Base-by-base conservation (phyloP, 2,113 vertebrate species). In the Nansenia antarctica region DNA sequence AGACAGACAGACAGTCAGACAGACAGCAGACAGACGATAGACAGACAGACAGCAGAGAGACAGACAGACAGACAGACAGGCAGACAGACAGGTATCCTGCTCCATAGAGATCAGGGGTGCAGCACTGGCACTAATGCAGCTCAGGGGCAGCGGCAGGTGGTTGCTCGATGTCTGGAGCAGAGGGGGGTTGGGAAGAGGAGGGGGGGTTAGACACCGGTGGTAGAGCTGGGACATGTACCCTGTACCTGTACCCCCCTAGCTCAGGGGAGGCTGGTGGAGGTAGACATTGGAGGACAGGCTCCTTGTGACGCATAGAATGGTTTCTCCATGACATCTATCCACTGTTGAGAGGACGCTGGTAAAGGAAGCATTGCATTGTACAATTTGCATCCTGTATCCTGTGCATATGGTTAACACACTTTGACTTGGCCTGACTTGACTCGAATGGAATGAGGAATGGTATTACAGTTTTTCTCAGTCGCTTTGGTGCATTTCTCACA, bases 191-290 rank as follows among this genome's bases (percentile, higher is more conserved):
- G 70, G 77, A n/a, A 68, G 79, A 74, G 67, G n/a, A n/a, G n/a
- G n/a, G n/a, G n/a, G 9, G 74, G 73, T 70, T 78, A 68, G 77
- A 82, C 70, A 65, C 37, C 1, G 3, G 15, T 27, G 53, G 77
- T 83, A 53, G 79, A 82, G 70, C 77, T 73, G 77, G 79, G 76
- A 86, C 80, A 76, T 82, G 75, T 69, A 72, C 67, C n/a, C n/a
- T n/a, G n/a, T 70, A 60, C 67, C 73, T 24, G 32, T 34, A 63
- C 69, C 62, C 73, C 42, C 11, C 61, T 67, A 8, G 53, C n/a
- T 26, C 24, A 2, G 24, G 53, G 24, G n/a, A n/a, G n/a, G n/a
- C n/a, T n/a, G n/a, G n/a, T n/a, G n/a, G n/a, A n/a, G n/a, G n/a
- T n/a, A n/a, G n/a, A n/a, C n/a, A n/a, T n/a, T n/a, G n/a, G n/a